Conservation (phyloP, 2,888 invertebrate genomes). For the Mechanitis mazaeus region DNA sequence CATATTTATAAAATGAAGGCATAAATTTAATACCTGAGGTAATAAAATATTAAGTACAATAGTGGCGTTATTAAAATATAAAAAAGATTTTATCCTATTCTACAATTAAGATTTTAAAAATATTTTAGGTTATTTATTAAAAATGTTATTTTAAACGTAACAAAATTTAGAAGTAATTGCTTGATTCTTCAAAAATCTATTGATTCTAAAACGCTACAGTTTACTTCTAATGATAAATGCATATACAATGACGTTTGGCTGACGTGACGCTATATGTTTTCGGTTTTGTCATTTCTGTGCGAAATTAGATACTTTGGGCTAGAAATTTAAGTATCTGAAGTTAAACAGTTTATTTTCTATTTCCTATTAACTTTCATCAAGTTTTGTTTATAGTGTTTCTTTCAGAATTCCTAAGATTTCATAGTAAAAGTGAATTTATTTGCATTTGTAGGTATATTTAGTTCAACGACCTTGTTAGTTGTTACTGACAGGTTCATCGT, state of each 20-base stretch:
- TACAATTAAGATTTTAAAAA: too few relatives aligned
- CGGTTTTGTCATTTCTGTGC: constrained; percentile 51
- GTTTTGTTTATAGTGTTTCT: constrained; percentile 35
- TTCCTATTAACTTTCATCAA: constrained; percentile 19
- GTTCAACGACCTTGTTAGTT: constrained; percentile 71
- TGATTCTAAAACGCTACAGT: constrained; percentile 2
- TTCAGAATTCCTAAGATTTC: constrained; percentile 38
- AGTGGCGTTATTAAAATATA: too few relatives aligned
- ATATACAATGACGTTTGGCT: constrained; percentile 36
- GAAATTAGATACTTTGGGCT: constrained; percentile 36
- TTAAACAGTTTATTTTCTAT: constrained; percentile 27
- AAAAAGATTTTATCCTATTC: too few relatives aligned
- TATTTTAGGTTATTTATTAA: too few relatives aligned
- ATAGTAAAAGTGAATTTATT: constrained; percentile 47
- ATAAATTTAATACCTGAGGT: too few relatives aligned
- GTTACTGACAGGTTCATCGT: constrained; percentile 76
- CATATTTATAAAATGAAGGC: too few relatives aligned
- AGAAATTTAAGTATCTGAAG: constrained; percentile 33
- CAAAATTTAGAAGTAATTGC: too few relatives aligned
- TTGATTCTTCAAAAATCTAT: background rate
- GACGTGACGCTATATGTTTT: constrained; percentile 60
- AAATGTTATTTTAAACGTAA: too few relatives aligned
- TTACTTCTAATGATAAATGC: background rate
- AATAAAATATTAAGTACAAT: too few relatives aligned
- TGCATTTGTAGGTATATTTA: constrained; percentile 72